phyloP scores from a whole-genome alignment of 2,888 invertebrate species.

The Caenorhabditis uteleia region DNA sequence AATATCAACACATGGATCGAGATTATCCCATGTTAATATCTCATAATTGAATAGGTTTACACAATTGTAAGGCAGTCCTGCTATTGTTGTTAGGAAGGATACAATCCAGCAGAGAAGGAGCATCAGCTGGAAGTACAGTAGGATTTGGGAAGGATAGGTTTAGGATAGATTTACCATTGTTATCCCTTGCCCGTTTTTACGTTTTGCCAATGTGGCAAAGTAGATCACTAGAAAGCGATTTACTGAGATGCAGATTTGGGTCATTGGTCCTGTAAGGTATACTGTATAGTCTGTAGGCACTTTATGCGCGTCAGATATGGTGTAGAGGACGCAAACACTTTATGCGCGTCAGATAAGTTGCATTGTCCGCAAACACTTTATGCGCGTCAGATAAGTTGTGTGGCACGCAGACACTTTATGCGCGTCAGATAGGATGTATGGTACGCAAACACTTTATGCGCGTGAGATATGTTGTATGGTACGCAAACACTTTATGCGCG shows the following conservation, averaged over 20 bases:
- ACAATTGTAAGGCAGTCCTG: slow-evolving; percentile 30
- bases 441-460: too few species aligned
- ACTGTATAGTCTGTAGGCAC: neutral
- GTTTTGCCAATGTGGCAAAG: slow-evolving; percentile 14
- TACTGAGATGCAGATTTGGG: slow-evolving; percentile 24
- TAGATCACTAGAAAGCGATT: slow-evolving; percentile 30
- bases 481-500: too few species aligned
- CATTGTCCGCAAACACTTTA: too few species aligned
- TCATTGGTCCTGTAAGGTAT: slow-evolving; percentile 19
- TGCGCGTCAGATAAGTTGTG: too few species aligned
- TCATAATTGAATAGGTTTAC: slow-evolving; percentile 27
- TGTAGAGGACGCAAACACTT: too few species aligned
- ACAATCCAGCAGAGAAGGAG: slow-evolving; percentile 20
- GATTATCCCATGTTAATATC: slow-evolving; percentile 34
- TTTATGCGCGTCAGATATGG: too few species aligned
- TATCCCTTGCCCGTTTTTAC: slow-evolving; percentile 10
- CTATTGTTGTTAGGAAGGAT: slow-evolving; percentile 13
- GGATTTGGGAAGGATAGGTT: neutral
- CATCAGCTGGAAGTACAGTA: slow-evolving; percentile 2
- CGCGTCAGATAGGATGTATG: too few species aligned
- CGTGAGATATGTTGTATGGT: too few species aligned
- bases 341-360: too few species aligned
- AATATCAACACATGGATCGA: slow-evolving; percentile 28
- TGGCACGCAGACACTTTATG: too few species aligned
- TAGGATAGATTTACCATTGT: slow-evolving; percentile 4